Base-by-base conservation (phyloP, 2,797 vertebrate genomes). In the Acipenser ruthenus region DNA sequence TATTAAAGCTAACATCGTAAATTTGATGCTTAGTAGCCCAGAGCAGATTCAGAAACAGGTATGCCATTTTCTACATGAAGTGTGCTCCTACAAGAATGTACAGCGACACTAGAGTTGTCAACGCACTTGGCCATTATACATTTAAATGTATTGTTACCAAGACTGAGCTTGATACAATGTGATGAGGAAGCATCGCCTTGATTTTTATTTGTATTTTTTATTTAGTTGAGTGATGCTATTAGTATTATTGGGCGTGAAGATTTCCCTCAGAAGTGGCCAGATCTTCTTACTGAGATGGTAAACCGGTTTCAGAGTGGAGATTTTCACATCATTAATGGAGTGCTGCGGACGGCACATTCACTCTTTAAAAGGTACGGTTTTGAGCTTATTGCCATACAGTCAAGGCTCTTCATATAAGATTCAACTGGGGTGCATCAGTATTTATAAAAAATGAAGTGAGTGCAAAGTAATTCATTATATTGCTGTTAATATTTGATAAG, bases 41-140 rank as follows among this genome's bases (percentile, higher is more conserved):
- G 97, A 99, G 72, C 96, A 99, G 83, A 99, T 99, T 78, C 97
- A 99, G 61, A 99, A 99, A 76, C 97, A 99, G 95, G 96, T 98
- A 82, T 64, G 0, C 15, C 52, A 55, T 55, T 3, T 10, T 55
- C 9, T 55, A 55, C 52, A 55, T 55, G 52, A 3, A 55, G 4
- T 37, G 5, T 37, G 37, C 37, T 37, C 5, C 3, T 37, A 37
- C 37, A 37, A 37, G 37, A 37, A 37, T 37, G 37, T 37, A 37
- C 37, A 37, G 37, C 5, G 37, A 37, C 37, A 37, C 37, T 18
- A 2, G 18, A 1, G 18, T 18, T 18, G 18, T 18, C 37, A 37
- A 37, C 5, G 37, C 37, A 37, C 37, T 37, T 37, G 37, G 37
- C 37, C 4, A 5, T 37, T 37, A 37, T 37, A 37, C 37, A 37